Conservation (phyloP, 2,113 vertebrate genomes). For the Odocoileus virginianus region DNA sequence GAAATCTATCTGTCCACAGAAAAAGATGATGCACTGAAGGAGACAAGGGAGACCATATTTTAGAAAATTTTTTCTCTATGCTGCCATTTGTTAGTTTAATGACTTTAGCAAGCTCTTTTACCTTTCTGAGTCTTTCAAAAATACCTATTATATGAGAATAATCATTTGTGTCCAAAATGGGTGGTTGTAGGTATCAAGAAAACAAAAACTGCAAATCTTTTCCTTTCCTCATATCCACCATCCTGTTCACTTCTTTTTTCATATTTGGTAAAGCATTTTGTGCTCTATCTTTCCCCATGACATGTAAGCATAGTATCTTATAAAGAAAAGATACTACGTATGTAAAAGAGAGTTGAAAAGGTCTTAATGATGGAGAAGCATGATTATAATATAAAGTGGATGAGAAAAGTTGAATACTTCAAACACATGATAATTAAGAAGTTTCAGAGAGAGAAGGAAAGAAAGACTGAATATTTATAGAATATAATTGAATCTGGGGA, state of each 20-base stretch:
- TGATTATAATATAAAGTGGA: background rate
- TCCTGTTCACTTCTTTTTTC: background rate
- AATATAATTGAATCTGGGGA: background rate
- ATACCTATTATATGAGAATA: background rate
- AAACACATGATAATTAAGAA: background rate
- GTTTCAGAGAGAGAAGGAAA: background rate
- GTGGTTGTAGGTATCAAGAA: background rate
- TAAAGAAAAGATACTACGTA: background rate
- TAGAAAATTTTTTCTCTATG: background rate
- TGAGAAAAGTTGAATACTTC: background rate
- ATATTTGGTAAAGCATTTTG: background rate
- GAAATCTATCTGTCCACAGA: background rate
- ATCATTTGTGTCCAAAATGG: background rate
- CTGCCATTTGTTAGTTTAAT: background rate
- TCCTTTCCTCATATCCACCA: rapidly evolving
- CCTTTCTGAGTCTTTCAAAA: background rate
- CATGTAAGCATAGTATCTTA: background rate
- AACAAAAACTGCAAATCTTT: background rate
- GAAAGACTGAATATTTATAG: background rate
- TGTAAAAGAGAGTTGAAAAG: background rate
- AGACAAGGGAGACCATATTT: background rate
- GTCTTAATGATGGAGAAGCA: background rate
- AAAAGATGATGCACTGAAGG: background rate
- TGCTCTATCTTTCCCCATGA: background rate
- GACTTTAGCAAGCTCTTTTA: background rate